Percentiles rank a stretch among this genome's conserved stretches.
phyloP scores from a whole-genome alignment of 2,113 vertebrate species.

The Prionailurus bengalensis region DNA sequence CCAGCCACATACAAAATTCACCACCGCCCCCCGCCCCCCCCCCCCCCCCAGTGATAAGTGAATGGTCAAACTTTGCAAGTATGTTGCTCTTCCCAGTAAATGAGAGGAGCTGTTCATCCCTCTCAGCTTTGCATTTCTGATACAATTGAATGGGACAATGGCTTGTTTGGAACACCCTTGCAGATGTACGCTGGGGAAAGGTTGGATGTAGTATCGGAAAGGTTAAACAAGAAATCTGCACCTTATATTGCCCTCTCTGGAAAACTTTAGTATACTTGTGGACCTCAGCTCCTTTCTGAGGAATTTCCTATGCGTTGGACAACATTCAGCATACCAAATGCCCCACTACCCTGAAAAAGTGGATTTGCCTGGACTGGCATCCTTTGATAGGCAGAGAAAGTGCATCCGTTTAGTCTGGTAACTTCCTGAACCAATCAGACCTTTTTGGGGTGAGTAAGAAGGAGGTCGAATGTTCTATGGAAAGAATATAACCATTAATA shows the following conservation, averaged over 20 bases:
- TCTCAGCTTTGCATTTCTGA: neutral
- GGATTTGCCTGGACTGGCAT: neutral
- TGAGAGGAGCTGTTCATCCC: neutral
- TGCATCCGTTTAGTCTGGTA: fast-evolving
- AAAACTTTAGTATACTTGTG: neutral
- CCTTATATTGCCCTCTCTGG: neutral
- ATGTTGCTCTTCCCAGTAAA: neutral
- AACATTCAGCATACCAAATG: neutral
- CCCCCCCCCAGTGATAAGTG: neutral
- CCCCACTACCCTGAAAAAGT: too few species aligned
- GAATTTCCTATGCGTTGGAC: neutral
- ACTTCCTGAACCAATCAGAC: neutral
- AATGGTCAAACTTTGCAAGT: neutral
- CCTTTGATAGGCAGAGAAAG: neutral
- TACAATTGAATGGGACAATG: neutral
- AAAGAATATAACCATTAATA: too few species aligned
- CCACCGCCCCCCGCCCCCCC: too few species aligned
- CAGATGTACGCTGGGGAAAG: neutral
- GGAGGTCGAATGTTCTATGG: neutral
- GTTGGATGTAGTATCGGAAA: neutral
- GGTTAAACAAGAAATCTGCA: neutral
- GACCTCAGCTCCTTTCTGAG: neutral
- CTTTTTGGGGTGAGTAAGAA: neutral
- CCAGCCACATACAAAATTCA: neutral
- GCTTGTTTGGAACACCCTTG: neutral